These are phyloP conservation scores for Montipora cactus DNA, from an alignment of 64 coral and sea anemone species.

Conservation along the genomic window DNA sequence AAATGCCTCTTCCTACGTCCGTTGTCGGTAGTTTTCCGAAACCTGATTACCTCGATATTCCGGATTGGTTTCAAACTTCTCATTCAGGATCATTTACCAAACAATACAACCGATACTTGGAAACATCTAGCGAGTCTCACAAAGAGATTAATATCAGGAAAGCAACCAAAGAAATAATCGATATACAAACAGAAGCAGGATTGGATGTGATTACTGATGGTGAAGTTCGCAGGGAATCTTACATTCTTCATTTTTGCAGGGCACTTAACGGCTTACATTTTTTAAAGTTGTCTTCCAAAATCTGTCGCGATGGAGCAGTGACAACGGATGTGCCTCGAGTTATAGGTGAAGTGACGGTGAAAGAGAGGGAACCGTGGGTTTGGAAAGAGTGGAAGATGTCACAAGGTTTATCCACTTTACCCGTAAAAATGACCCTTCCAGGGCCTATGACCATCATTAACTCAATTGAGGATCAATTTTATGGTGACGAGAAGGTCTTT, in stretches of 20 bases:
- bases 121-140: background rate
- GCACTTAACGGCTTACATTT: conserved; percentile 85
- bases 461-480: conserved; percentile 67
- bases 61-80: conserved; percentile 71
- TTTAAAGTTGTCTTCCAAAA: conserved; percentile 56
- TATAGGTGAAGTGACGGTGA: conserved; percentile 32
- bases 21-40: conserved; percentile 85
- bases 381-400: conserved; percentile 67
- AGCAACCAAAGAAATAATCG: conserved; percentile 63
- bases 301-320: conserved; percentile 70
- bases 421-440: conserved; percentile 85
- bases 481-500: conserved; percentile 65
- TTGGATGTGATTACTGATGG: conserved; percentile 91
- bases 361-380: conserved; percentile 46
- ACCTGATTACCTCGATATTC: conserved; percentile 64
- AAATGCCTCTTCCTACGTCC: conserved; percentile 77
- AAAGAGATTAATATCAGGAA: conserved; percentile 12
- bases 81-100: background rate
- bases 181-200: conserved; percentile 54
- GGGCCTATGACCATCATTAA: conserved; percentile 86
- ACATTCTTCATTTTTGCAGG: conserved; percentile 83
- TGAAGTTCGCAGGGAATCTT: conserved; percentile 82
- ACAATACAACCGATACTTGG: background rate
- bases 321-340: conserved; percentile 67
- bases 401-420: conserved; percentile 34